These are phyloP conservation scores for Pantala flavescens DNA, from an alignment of 1,140 invertebrate species.

Conservation along the genomic window DNA sequence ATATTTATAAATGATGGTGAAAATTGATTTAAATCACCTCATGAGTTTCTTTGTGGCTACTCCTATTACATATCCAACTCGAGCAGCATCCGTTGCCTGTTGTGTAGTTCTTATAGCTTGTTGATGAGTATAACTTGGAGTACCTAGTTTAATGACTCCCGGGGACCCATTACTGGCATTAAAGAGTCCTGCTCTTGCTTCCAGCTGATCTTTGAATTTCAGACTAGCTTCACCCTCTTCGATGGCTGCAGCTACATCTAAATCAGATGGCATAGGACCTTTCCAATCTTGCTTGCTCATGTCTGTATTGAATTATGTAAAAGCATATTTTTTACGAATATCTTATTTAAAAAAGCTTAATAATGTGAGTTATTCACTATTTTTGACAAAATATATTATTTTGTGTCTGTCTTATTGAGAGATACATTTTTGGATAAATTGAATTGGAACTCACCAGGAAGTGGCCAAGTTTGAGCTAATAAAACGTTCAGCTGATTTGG, in stretches of 20 bases:
- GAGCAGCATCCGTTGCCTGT: constrained; percentile 45
- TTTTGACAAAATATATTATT: too few species aligned
- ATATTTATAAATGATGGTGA: too few species aligned
- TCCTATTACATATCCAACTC: constrained; percentile 51
- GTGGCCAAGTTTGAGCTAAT: not conserved
- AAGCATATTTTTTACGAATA: too few species aligned
- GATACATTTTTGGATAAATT: too few species aligned
- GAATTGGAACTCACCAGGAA: not conserved
- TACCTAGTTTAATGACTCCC: not conserved
- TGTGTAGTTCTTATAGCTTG: constrained; percentile 48
- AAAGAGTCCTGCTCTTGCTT: not conserved
- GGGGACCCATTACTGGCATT: not conserved
- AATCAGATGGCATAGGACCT: not conserved
- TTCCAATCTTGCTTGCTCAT: not conserved
- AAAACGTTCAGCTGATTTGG: not conserved
- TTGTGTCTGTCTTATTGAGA: too few species aligned
- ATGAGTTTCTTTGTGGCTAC: constrained; percentile 48
- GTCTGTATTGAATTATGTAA: too few species aligned
- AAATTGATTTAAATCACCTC: constrained; percentile 21
- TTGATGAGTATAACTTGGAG: constrained; percentile 41
- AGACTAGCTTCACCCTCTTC: not conserved
- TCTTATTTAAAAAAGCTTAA: too few species aligned
- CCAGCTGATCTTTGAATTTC: not conserved
- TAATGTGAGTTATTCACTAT: too few species aligned
- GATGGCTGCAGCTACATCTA: not conserved